These are phyloP conservation scores for Disparrhopalites patrizii DNA, from an alignment of 2,888 invertebrate species.

Conservation along the genomic window DNA sequence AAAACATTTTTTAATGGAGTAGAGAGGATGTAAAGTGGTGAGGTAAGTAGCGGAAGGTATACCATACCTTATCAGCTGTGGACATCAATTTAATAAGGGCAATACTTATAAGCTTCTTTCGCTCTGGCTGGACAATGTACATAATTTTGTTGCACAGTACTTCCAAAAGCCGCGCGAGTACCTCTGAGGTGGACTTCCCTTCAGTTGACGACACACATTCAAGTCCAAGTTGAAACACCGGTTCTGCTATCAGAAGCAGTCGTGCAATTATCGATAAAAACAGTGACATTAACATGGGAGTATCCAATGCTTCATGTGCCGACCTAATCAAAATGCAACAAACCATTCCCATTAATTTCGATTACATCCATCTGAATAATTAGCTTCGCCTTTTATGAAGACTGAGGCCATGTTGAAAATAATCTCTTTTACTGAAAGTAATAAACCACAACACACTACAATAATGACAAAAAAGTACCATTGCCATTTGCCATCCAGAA, in stretches of 20 bases:
- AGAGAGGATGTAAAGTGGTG: not conserved
- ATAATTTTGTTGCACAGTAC: constrained; percentile 78
- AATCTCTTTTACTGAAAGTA: no score
- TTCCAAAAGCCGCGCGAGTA: constrained; percentile 67
- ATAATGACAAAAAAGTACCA: no score
- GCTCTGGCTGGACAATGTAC: constrained; percentile 70
- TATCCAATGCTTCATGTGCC: constrained; percentile 65
- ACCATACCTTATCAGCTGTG: constrained; percentile 49
- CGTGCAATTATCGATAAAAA: constrained; percentile 74
- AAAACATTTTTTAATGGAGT: not conserved
- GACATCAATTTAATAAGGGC: constrained; percentile 54
- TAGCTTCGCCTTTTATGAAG: not conserved
- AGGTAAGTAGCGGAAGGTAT: not conserved
- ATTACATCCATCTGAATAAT: constrained; percentile 11
- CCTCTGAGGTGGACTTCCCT: constrained; percentile 55
- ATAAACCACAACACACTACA: no score
- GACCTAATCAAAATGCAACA: constrained; percentile 54
- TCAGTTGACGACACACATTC: constrained; percentile 49
- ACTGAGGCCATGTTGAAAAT: not conserved
- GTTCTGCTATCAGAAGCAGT: constrained; percentile 66
- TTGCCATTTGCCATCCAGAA: not conserved
- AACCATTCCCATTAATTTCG: constrained; percentile 13
- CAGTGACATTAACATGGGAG: constrained; percentile 69
- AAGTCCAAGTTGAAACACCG: constrained; percentile 55
- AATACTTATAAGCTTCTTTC: constrained; percentile 74